phyloP scores from a whole-genome alignment of 2,888 invertebrate species.

The Drosophila subsilvestris region DNA sequence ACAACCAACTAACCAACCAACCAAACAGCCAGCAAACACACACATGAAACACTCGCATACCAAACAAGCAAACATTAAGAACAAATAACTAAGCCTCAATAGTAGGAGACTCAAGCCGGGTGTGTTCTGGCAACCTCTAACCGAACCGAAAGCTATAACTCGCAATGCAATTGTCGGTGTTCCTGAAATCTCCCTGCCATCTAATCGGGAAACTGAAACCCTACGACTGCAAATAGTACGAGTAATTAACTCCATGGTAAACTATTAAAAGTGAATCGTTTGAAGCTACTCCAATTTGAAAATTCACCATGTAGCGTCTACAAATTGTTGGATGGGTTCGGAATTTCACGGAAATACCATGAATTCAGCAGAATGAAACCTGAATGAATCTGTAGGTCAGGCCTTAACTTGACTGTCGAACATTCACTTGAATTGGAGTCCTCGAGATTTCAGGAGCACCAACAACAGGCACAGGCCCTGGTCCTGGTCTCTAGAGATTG shows the following conservation, averaged over 20 bases:
- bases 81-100: not conserved
- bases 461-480: not conserved
- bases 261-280: not conserved
- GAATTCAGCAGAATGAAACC: not conserved
- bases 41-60: conserved; percentile 29
- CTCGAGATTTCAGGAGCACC: not conserved
- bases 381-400: not conserved
- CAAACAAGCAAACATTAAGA: not conserved
- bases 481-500: not conserved
- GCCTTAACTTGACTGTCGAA: not conserved
- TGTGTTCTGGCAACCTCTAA: not conserved
- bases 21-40: conserved; percentile 11
- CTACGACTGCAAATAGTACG: not conserved
- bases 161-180: not conserved
- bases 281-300: not conserved
- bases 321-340: not conserved
- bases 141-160: not conserved
- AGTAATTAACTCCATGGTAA: not conserved
- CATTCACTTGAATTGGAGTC: not conserved
- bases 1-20: conserved; percentile 7
- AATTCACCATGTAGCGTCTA: not conserved
- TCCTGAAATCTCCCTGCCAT: not conserved
- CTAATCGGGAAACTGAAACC: not conserved
- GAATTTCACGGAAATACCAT: not conserved
- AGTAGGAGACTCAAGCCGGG: not conserved